These are phyloP conservation scores for Drosophila nigromelanica DNA, from an alignment of 1,140 invertebrate species.

Conservation along the genomic window DNA sequence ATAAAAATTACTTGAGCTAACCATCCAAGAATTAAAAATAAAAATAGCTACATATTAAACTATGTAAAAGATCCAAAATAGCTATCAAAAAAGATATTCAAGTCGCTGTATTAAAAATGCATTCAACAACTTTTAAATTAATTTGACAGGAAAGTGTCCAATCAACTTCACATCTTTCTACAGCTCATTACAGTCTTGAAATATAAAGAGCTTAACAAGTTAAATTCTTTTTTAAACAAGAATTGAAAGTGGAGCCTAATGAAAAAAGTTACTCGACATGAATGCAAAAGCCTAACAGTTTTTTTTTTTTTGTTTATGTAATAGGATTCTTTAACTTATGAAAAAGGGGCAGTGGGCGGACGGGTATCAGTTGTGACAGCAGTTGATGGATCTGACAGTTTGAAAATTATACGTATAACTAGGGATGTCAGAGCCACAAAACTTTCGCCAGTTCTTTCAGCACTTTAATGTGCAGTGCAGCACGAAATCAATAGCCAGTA, in stretches of 20 bases:
- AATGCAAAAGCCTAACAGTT: constrained; percentile 18
- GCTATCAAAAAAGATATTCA: neutral
- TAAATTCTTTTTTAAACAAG: neutral
- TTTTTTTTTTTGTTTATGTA: constrained; percentile 10
- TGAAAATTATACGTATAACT: constrained; percentile 40
- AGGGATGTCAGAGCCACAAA: constrained; percentile 25
- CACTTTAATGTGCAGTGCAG: constrained; percentile 56
- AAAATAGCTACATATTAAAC: too few species aligned
- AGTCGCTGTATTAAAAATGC: neutral
- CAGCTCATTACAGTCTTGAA: constrained; percentile 18
- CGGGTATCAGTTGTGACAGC: constrained; percentile 44
- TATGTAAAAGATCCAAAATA: neutral
- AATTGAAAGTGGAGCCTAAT: constrained; percentile 37
- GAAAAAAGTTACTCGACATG: constrained; percentile 42
- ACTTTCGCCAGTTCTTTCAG: constrained; percentile 33
- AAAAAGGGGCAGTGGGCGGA: neutral
- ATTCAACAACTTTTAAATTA: constrained; percentile 28
- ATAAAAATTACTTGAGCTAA: too few species aligned
- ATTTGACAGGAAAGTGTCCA: constrained; percentile 25
- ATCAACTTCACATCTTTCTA: constrained; percentile 18
- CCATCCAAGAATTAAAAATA: too few species aligned
- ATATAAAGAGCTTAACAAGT: constrained; percentile 8
- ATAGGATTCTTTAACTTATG: constrained; percentile 20
- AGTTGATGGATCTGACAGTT: constrained; percentile 65
- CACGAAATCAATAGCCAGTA: constrained; percentile 58